These are phyloP conservation scores for Redunca redunca DNA, from an alignment of 2,113 vertebrate genomes.

Conservation along the genomic window DNA sequence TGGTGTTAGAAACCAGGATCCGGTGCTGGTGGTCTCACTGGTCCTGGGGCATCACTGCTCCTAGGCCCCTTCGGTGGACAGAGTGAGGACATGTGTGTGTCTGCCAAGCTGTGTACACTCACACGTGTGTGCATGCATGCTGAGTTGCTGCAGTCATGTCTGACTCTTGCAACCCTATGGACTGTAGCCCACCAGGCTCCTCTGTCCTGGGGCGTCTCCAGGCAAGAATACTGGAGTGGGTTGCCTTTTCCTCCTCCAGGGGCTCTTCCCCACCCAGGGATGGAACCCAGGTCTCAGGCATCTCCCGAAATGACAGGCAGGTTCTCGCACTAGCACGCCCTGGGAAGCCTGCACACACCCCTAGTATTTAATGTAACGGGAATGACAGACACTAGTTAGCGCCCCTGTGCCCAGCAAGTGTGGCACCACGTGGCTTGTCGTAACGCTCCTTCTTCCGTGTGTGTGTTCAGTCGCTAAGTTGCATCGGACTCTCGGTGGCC, in stretches of 20 bases:
- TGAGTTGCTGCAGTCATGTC: background rate
- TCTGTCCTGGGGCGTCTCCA: background rate
- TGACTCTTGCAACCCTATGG: background rate
- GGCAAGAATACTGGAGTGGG: background rate
- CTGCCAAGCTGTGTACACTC: background rate
- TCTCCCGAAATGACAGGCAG: background rate
- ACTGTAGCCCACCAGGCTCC: background rate
- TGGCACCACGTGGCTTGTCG: background rate
- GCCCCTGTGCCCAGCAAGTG: background rate
- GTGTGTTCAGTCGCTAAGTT: background rate
- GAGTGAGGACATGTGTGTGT: background rate
- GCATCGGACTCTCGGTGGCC: fast-evolving
- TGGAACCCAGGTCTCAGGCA: background rate
- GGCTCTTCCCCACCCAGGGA: background rate
- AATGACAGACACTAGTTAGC: background rate
- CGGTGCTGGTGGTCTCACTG: background rate
- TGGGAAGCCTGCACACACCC: background rate
- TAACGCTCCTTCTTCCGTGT: background rate
- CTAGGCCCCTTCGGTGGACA: background rate
- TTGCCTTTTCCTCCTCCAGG: background rate
- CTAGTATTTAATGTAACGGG: fast-evolving
- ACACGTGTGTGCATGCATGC: fast-evolving
- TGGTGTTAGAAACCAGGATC: background rate
- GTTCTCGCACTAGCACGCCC: background rate
- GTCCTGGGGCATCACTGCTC: background rate